Evolutionary conservation across 2,113 vertebrate genomes (phyloP), one percentile per base, ranked within the genome.

Genomic region (Pandion haliaetus): DNA sequence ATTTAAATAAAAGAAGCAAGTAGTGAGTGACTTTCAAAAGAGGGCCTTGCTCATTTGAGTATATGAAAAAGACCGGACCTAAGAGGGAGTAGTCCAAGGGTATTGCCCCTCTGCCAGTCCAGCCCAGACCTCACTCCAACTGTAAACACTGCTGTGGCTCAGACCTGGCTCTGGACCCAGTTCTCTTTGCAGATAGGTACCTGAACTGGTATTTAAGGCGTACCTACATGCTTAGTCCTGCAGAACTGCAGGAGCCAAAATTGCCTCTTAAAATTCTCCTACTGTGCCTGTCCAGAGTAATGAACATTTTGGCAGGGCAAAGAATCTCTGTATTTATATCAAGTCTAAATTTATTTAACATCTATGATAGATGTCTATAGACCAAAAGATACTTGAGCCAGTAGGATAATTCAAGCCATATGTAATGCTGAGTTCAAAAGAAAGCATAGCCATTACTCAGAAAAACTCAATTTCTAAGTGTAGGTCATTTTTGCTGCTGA

Each of bases 351-450:
- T 83, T 86, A 78, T 88, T 94, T 82, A 88, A 66, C 54, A 77
- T 71, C 47, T 59, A 62, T 0, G 1, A 70, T 49, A 88, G 63
- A 93, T 66, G 38, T 65, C 85, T 76, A 65, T 26, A 92, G 74
- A 88, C 52, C 49, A 88, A 66, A 62, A 80, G 67, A 49, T 54
- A 65, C 63, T 83, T 2, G 3, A 90, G 82, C 71, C 88, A 96
- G 63, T 29, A 58, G 44, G 45, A 58, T 95, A 95, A 97, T 76
- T 94, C 67, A 78, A 79, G 78, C 79, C 91, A 84, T n/a, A 84
- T 78, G 88, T 62, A 96, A 58, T 3, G 2, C 67, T n/a, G n/a
- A 90, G 82, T 88, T 95, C 86, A 94, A 94, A 96, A 95, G 88
- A 81, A 90, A 92, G 18, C 47, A 66, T 9, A 77, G 50, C 15